phyloP scores from a whole-genome alignment of 2,797 vertebrate genomes.

The Sus cebifrons region DNA sequence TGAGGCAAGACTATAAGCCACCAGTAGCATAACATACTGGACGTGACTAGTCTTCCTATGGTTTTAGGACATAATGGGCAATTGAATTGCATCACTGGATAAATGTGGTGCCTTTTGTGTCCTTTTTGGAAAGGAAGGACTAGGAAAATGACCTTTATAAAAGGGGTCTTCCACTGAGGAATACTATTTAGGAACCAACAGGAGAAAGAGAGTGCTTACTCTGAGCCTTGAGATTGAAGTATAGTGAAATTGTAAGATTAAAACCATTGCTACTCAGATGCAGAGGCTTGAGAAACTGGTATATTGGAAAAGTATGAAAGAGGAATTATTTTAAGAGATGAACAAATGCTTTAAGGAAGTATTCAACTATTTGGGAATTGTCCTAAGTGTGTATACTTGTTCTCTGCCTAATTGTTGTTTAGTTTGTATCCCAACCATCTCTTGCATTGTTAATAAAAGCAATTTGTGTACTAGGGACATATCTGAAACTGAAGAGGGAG shows the following conservation, averaged over 20 bases:
- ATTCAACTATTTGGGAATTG: slow-evolving; percentile 42
- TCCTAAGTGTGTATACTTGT: not conserved
- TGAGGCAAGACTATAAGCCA: slow-evolving; percentile 31
- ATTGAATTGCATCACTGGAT: slow-evolving; percentile 47
- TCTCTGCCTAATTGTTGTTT: slow-evolving; percentile 62
- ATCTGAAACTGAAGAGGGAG: slow-evolving; percentile 22
- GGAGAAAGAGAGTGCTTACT: slow-evolving; percentile 16
- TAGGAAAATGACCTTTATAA: not conserved
- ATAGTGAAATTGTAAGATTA: slow-evolving; percentile 34
- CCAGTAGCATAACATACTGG: not conserved
- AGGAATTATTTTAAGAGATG: slow-evolving; percentile 40
- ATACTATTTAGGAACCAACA: not conserved
- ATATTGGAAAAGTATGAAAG: not conserved
- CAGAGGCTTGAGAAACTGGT: not conserved
- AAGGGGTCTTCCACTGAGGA: not conserved
- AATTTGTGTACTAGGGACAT: slow-evolving; percentile 30
- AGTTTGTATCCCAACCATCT: slow-evolving; percentile 25
- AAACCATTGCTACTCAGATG: not conserved
- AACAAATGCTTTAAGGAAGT: slow-evolving; percentile 50
- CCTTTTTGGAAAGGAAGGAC: slow-evolving; percentile 30
- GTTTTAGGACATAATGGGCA: slow-evolving; percentile 20
- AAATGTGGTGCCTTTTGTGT: slow-evolving; percentile 22
- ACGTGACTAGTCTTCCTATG: not conserved
- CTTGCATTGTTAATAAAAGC: slow-evolving; percentile 59
- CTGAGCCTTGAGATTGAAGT: not conserved